These are phyloP conservation scores for Meles meles DNA, from an alignment of 2,113 vertebrate genomes.

Conservation along the genomic window DNA sequence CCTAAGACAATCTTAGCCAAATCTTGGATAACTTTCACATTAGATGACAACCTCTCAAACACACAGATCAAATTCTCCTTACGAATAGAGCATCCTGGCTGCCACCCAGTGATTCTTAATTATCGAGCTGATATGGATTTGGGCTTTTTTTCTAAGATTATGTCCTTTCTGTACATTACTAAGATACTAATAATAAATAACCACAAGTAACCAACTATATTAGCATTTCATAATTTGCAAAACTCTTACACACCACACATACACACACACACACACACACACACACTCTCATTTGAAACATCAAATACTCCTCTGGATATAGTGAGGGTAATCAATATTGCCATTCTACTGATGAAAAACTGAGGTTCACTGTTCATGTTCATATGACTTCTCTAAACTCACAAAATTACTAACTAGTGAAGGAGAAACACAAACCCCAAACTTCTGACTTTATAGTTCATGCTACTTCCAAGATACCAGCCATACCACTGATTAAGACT, in stretches of 20 bases:
- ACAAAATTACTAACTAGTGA: neutral
- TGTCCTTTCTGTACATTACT: neutral
- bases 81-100: neutral
- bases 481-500: neutral
- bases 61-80: neutral
- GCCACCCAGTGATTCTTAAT: neutral
- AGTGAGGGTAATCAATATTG: neutral
- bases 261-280: neutral
- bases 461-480: neutral
- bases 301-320: neutral
- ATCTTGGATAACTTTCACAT: neutral
- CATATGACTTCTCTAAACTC: neutral
- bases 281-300: neutral
- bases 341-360: slow-evolving; percentile 23
- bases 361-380: slow-evolving; percentile 13
- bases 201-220: neutral
- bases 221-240: neutral
- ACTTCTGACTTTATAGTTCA: slow-evolving; percentile 39
- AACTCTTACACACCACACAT: neutral
- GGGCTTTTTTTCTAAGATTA: neutral
- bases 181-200: neutral
- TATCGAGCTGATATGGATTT: neutral
- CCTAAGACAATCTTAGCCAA: neutral
- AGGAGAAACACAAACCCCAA: neutral
- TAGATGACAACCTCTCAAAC: neutral